A percentile compares a stretch with the other conserved stretches of the same genome.
phyloP scores from a whole-genome alignment of 2,888 invertebrate species.

The Tetheella fluctuosa region DNA sequence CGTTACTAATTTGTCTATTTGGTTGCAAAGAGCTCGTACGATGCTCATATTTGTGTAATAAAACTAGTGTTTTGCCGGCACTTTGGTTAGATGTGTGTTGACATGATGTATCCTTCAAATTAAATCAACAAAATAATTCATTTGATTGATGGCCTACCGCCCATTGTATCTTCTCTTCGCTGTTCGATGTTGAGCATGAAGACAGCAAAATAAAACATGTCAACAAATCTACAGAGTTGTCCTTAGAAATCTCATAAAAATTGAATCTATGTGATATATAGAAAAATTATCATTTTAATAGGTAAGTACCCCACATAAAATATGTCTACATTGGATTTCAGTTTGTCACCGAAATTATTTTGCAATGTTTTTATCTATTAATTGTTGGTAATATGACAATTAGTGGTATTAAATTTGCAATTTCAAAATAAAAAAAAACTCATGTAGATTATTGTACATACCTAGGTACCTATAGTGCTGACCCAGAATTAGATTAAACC shows the following conservation, averaged over 20 bases:
- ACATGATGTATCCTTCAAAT: constrained; percentile 63
- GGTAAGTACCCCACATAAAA: too few relatives aligned
- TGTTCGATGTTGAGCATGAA: neutral
- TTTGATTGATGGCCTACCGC: constrained; percentile 7
- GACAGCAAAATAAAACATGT: neutral
- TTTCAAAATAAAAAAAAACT: too few relatives aligned
- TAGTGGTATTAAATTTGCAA: too few relatives aligned
- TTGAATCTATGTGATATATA: too few relatives aligned
- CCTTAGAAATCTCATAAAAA: neutral
- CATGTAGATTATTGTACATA: too few relatives aligned
- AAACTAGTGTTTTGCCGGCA: constrained; percentile 53
- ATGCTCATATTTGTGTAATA: neutral
- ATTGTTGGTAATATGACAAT: too few relatives aligned
- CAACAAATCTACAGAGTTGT: neutral
- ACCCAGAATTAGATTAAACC: too few relatives aligned
- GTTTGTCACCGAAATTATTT: neutral
- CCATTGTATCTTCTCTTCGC: neutral
- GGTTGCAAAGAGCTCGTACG: neutral
- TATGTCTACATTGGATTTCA: too few relatives aligned
- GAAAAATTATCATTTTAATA: too few relatives aligned
- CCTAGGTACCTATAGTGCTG: too few relatives aligned
- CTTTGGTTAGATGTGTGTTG: constrained; percentile 72
- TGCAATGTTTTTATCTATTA: neutral
- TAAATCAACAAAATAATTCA: constrained; percentile 24
- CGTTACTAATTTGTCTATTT: too few relatives aligned